These are phyloP conservation scores for Gopherus evgoodei DNA, from an alignment of 2,113 vertebrate species.

Conservation along the genomic window DNA sequence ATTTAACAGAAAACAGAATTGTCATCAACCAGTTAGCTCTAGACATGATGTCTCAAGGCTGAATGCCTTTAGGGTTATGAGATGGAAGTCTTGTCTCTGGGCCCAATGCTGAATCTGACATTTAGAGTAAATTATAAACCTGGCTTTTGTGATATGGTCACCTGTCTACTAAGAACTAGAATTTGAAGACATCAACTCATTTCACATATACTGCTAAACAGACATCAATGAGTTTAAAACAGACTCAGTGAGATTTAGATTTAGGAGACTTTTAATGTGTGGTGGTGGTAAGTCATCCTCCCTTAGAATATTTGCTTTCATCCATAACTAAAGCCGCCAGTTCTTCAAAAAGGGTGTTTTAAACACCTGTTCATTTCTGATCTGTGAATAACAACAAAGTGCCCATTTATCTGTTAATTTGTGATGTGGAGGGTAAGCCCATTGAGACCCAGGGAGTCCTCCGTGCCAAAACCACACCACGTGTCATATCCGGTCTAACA, in stretches of 20 bases:
- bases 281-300: not conserved
- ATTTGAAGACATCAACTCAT: not conserved
- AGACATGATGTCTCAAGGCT: not conserved
- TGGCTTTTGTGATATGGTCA: not conserved
- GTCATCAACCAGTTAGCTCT: not conserved
- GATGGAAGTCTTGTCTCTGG: not conserved
- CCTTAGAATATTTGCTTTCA: not conserved
- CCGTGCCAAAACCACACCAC: no score
- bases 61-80: not conserved
- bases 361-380: not conserved
- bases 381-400: not conserved
- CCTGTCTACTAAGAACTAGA: not conserved
- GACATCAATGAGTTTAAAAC: not conserved
- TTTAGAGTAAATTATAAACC: not conserved
- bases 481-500: no score
- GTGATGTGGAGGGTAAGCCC: no score
- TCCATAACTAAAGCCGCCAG: not conserved
- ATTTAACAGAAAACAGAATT: not conserved
- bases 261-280: not conserved
- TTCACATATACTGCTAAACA: not conserved
- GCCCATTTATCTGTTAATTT: not conserved
- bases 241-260: not conserved
- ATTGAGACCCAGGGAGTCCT: no score
- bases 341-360: not conserved
- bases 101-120: not conserved